Conservation (phyloP, 2,113 vertebrate species). For the Xenopus laevis region DNA sequence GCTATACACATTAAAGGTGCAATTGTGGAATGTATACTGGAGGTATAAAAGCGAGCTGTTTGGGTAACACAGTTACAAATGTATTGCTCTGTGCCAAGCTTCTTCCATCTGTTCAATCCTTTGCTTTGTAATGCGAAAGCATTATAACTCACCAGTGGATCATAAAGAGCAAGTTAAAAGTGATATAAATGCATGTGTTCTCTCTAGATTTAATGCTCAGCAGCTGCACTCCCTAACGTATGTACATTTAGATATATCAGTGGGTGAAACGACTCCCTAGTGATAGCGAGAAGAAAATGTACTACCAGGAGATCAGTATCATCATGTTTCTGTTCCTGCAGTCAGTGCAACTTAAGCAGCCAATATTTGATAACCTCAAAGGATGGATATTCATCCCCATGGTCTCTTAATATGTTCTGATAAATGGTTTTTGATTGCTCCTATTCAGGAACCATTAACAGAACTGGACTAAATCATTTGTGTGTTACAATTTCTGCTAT, state of each 20-base stretch:
- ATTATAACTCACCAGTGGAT: constrained; percentile 31
- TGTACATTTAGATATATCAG: constrained; percentile 12
- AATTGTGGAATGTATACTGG: too few relatives aligned
- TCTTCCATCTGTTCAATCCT: neutral
- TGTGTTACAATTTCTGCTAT: neutral
- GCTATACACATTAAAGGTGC: too few relatives aligned
- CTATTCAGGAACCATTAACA: neutral
- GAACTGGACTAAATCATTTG: neutral
- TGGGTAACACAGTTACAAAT: too few relatives aligned
- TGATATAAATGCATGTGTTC: constrained; percentile 43
- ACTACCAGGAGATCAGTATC: constrained; percentile 12
- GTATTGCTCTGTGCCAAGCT: too few relatives aligned
- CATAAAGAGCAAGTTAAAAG: constrained; percentile 44
- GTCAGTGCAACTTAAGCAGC: neutral
- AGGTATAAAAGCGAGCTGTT: too few relatives aligned
- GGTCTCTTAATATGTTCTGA: neutral
- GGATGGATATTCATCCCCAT: neutral
- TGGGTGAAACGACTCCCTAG: constrained; percentile 15
- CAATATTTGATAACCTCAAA: constrained; percentile 1
- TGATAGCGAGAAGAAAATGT: constrained; percentile 4
- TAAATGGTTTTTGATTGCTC: neutral
- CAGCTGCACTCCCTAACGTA: constrained; percentile 25
- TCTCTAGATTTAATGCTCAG: constrained; percentile 11
- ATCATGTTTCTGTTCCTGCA: neutral
- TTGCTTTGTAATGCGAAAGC: constrained; percentile 23